Evolutionary conservation across 2,113 vertebrate species (phyloP), one percentile per base, ranked within the genome.

Genomic region (Lasiurus borealis): DNA sequence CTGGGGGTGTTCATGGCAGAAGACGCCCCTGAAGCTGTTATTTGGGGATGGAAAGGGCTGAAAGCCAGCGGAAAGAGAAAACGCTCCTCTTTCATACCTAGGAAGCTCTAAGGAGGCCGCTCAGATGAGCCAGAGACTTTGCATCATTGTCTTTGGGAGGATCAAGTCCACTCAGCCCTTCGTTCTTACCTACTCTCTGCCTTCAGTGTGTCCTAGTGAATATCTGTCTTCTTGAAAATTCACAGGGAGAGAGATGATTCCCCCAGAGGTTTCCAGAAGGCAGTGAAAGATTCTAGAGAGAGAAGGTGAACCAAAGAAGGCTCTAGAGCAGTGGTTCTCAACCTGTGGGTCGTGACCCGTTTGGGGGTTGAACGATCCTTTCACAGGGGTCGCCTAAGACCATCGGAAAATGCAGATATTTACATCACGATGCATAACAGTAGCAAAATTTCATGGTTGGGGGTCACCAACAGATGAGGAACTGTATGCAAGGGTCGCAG

Each of bases 161-260:
- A 77, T 54, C 78, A 95, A 81, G 80, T 68, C 11, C 54, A 89
- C 85, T 71, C 8, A 36, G 64, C 18, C n/a, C 15, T 75, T 85
- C 40, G 44, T 77, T 89, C 75, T 75, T 90, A 64, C 18, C 48
- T 85, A 64, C 82, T 90, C 34, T 40, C 86, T 23, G 23, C 12
- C 29, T 50, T 27, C 5, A 34, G 29, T 46, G 29, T 76, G 11
- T 77, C 21, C 1, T 75, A 87, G 59, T 87, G 88, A 93, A 77
- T 92, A 88, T 72, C 54, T 36, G 8, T 73, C 31, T 89, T 62
- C 57, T 78, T n/a, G 16, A 96, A 76, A 95, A 91, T 64, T 92
- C 82, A 78, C 6, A 62, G 57, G 48, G 6, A 85, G 25, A 34
- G 59, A 88, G 16, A 48, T 83, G 64, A 68, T 13, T 68, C 93